Percentiles rank a stretch among this genome's conserved stretches.
phyloP scores from a whole-genome alignment of 2,888 invertebrate species.

The Anodontia alba region DNA sequence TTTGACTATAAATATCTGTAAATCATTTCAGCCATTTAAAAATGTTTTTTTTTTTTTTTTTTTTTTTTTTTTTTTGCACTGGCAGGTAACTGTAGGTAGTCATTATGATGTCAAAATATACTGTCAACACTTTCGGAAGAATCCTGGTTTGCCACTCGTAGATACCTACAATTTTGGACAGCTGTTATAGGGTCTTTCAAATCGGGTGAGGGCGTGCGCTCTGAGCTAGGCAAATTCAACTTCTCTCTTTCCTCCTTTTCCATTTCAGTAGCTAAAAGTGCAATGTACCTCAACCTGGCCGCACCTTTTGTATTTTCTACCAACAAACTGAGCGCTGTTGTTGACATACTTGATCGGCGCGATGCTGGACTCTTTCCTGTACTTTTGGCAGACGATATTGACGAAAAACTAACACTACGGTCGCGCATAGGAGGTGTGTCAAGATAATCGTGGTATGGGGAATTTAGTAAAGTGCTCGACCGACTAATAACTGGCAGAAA shows the following conservation, averaged over 20 bases:
- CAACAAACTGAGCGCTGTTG: constrained; percentile 36
- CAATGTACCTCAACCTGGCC: constrained; percentile 56
- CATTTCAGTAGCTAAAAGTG: constrained; percentile 47
- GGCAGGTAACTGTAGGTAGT: too few relatives aligned
- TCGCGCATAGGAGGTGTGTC: neutral
- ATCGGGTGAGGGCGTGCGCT: neutral
- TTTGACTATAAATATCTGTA: too few relatives aligned
- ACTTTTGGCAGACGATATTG: neutral
- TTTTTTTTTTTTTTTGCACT: too few relatives aligned
- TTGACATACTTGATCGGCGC: constrained; percentile 30
- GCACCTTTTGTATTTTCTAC: constrained; percentile 51
- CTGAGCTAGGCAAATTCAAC: neutral
- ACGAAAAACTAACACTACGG: neutral
- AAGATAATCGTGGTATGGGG: neutral
- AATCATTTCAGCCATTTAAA: too few relatives aligned
- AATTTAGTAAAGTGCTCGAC: neutral
- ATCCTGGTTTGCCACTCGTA: neutral
- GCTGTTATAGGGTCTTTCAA: neutral
- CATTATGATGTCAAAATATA: too few relatives aligned
- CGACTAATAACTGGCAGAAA: neutral
- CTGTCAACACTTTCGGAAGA: neutral
- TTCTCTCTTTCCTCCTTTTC: constrained; percentile 37
- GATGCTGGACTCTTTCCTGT: neutral
- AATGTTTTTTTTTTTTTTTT: too few relatives aligned
- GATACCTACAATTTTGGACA: neutral